phyloP scores from a whole-genome alignment of 2,888 invertebrate species.

The Spicauda simplicius region DNA sequence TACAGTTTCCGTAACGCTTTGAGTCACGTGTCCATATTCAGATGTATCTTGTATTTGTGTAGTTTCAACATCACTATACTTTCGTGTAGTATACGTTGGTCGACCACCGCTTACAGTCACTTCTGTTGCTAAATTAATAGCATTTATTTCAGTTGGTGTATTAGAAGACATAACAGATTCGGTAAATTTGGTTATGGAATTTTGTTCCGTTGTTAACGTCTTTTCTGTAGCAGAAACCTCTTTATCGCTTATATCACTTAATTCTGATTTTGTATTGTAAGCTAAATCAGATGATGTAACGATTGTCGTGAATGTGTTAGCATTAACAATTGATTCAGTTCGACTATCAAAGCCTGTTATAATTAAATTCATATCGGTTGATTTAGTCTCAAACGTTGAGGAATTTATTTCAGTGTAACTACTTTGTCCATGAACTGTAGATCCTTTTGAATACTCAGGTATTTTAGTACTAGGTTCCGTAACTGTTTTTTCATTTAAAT shows the following conservation, averaged over 20 bases:
- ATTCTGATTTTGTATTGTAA: neutral
- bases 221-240: neutral
- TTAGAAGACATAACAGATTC: neutral
- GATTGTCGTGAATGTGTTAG: neutral
- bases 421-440: neutral
- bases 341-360: neutral
- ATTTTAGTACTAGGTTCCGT: no score
- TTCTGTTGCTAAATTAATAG: neutral
- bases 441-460: no score
- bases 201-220: neutral
- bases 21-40: neutral
- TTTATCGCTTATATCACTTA: neutral
- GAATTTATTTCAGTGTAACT: neutral
- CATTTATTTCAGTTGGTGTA: conserved; percentile 3
- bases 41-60: neutral
- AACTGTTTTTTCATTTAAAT: neutral
- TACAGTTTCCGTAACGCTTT: neutral
- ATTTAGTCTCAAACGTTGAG: neutral
- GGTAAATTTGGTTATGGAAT: neutral
- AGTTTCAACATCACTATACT: neutral
- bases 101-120: neutral
- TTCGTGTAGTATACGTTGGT: neutral
- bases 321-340: neutral
- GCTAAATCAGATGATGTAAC: neutral
- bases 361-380: neutral